phyloP scores from a whole-genome alignment of 2,797 vertebrate genomes.

The Thunnus albacares region DNA sequence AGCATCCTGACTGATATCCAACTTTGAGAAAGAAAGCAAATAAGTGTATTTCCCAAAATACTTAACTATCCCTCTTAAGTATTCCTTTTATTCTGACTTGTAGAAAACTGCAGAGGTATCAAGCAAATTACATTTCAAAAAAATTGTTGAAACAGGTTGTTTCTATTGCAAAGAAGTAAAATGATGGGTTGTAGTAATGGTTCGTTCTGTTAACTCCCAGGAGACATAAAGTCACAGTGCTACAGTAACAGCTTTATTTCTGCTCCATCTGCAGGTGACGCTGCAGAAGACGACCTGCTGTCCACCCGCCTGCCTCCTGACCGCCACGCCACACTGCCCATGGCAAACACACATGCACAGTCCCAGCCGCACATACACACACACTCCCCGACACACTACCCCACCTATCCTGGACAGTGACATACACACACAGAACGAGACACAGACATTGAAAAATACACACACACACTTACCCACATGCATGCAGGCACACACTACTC shows the following conservation, averaged over 20 bases:
- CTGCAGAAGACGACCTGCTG: conserved; percentile 89
- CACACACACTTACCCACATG: conserved; percentile 25
- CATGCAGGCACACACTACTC: conserved; percentile 38
- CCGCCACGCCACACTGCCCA: conserved; percentile 72
- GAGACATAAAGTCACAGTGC: too few species aligned
- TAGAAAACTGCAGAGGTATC: too few species aligned
- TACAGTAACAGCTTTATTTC: conserved; percentile 13
- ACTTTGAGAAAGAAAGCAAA: too few species aligned
- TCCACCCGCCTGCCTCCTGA: conserved; percentile 78
- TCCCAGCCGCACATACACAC: conserved; percentile 71
- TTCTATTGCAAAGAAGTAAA: too few species aligned
- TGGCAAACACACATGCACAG: conserved; percentile 71
- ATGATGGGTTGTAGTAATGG: neutral
- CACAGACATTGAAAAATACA: conserved; percentile 20
- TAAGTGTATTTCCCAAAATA: too few species aligned
- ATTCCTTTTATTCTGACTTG: too few species aligned
- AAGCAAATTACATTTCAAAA: too few species aligned
- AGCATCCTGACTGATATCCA: too few species aligned
- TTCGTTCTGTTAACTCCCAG: too few species aligned
- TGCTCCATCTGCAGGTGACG: conserved; percentile 83
- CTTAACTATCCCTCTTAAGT: too few species aligned
- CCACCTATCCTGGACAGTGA: conserved; percentile 82
- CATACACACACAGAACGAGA: conserved; percentile 25
- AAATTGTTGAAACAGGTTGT: too few species aligned
- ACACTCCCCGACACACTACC: conserved; percentile 74